Evolutionary conservation across 2,113 vertebrate species (phyloP).

Genomic region (Seriola quinqueradiata): DNA sequence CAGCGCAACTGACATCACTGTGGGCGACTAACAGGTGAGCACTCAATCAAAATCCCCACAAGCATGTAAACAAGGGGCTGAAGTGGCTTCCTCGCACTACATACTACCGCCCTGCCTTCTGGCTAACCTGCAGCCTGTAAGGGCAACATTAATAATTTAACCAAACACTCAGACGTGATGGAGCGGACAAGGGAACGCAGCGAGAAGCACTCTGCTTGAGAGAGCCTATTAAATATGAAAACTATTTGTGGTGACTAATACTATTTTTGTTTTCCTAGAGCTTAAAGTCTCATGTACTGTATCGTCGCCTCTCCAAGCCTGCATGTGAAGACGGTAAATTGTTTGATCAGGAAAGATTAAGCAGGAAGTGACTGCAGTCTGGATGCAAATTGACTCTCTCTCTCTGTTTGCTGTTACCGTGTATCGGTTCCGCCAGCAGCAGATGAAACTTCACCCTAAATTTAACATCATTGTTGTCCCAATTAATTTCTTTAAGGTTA

Average conservation of each 20-base stretch:
- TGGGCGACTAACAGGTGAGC: conserved; percentile 56
- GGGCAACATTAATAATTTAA: conserved; percentile 82
- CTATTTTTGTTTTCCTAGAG: conserved; percentile 67
- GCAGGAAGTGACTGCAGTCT: conserved; percentile 9
- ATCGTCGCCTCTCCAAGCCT: background rate
- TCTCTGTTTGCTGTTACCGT: conserved; percentile 23
- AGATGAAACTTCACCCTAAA: background rate
- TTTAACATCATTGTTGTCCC: background rate
- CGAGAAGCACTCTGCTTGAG: conserved; percentile 66
- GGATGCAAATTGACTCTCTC: conserved; percentile 26
- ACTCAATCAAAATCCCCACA: conserved; percentile 70
- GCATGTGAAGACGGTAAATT: conserved; percentile 33
- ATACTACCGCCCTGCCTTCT: conserved; percentile 33
- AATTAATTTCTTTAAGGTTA: background rate
- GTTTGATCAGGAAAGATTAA: conserved; percentile 53
- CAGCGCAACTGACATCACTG: conserved; percentile 47
- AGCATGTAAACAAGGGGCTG: conserved; percentile 73
- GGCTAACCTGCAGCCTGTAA: conserved; percentile 69
- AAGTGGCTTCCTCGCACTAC: conserved; percentile 35
- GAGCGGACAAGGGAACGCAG: conserved; percentile 63
- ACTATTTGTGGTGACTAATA: conserved; percentile 75
- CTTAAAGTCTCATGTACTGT: conserved; percentile 27
- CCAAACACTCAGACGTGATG: conserved; percentile 75
- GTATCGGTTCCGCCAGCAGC: background rate
- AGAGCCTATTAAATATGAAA: conserved; percentile 82